Conservation (phyloP, 2,888 invertebrate genomes). For the Lycaena phlaeas region DNA sequence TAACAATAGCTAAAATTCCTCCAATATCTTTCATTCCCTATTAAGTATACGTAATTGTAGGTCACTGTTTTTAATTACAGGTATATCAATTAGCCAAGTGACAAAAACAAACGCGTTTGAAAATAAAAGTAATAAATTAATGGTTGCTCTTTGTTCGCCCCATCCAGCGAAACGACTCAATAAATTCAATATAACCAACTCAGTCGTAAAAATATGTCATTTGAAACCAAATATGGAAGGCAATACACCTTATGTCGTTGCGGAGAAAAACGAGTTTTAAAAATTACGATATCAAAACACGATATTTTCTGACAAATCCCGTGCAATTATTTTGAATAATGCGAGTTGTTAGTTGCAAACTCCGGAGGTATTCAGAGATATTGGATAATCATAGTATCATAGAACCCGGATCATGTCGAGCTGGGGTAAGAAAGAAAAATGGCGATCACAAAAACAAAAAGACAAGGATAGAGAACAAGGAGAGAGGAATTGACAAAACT, state of each 20-base stretch:
- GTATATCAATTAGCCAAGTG: neutral
- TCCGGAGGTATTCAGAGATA: no score
- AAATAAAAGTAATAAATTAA: neutral
- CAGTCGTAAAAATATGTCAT: conserved; percentile 1
- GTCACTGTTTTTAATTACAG: neutral
- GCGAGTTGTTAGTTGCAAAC: neutral
- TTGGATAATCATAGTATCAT: no score
- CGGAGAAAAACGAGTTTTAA: neutral
- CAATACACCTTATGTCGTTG: neutral
- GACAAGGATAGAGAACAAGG: no score
- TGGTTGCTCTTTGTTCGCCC: neutral
- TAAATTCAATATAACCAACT: neutral
- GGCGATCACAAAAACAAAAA: no score
- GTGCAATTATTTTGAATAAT: neutral
- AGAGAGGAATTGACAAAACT: no score
- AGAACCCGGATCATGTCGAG: no score
- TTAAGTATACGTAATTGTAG: neutral
- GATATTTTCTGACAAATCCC: neutral
- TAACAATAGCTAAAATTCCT: no score
- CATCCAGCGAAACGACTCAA: neutral
- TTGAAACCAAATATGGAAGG: conserved; percentile 3
- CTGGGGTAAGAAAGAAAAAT: no score
- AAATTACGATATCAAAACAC: conserved; percentile 6
- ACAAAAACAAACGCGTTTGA: neutral
- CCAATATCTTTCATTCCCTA: no score